Evolutionary conservation across 2,888 invertebrate species (phyloP).

Genomic region (Oligia strigilis): DNA sequence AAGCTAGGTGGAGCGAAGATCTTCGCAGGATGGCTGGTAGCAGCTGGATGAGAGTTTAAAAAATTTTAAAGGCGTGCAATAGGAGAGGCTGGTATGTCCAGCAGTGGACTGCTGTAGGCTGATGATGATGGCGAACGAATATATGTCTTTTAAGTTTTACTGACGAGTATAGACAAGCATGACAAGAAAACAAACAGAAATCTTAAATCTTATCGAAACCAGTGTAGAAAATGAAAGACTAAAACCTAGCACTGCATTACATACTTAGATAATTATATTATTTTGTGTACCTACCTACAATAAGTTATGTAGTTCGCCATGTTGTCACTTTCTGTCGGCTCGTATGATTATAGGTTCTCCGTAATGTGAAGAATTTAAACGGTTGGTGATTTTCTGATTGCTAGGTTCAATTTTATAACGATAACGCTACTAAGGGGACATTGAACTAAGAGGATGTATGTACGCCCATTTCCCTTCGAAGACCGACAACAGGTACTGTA

Average conservation of each 20-base stretch:
- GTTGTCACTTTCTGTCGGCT: constrained; percentile 32
- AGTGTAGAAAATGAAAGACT: not conserved
- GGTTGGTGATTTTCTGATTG: constrained; percentile 51
- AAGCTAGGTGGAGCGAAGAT: too few relatives aligned
- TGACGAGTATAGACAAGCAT: too few relatives aligned
- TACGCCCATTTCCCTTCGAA: constrained; percentile 53
- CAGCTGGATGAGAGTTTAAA: too few relatives aligned
- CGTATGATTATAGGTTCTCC: constrained; percentile 38
- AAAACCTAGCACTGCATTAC: not conserved
- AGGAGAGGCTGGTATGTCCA: too few relatives aligned
- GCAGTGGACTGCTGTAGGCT: too few relatives aligned
- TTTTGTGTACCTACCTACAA: not conserved
- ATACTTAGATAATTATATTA: not conserved
- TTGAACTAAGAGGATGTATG: constrained; percentile 26
- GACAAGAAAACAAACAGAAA: not conserved
- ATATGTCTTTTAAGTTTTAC: not conserved
- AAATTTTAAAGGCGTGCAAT: too few relatives aligned
- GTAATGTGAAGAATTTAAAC: constrained; percentile 37
- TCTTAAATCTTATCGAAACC: not conserved
- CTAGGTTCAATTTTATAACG: constrained; percentile 33
- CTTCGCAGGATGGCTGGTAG: too few relatives aligned
- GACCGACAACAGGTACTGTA: not conserved
- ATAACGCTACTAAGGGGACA: constrained; percentile 12
- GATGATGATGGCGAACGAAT: too few relatives aligned
- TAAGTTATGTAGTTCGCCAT: not conserved